A percentile compares a stretch with the other conserved stretches of the same genome.
These are phyloP conservation scores for Zenarchopterus dispar DNA, from an alignment of 2,797 vertebrate genomes.

Conservation along the genomic window DNA sequence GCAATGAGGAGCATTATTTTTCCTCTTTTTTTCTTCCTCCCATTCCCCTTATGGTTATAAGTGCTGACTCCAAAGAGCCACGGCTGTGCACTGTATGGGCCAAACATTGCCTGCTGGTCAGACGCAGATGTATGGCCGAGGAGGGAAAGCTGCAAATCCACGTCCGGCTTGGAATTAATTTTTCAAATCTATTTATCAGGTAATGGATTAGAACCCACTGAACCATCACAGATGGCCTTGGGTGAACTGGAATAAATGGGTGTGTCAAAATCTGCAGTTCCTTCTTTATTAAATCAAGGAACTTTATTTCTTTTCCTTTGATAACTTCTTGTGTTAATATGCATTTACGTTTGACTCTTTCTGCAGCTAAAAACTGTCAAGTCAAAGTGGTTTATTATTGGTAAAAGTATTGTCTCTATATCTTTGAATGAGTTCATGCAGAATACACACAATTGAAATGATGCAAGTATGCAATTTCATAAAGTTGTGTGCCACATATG, in stretches of 20 bases:
- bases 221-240: constrained; percentile 56
- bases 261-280: constrained; percentile 41
- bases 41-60: constrained; percentile 5
- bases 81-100: constrained; percentile 20
- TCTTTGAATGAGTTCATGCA: constrained; percentile 34
- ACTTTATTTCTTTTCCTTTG: background rate
- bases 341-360: constrained; percentile 18
- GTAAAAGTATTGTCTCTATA: constrained; percentile 9
- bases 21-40: constrained; percentile 10
- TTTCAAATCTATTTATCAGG: constrained; percentile 73
- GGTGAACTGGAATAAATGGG: constrained; percentile 59
- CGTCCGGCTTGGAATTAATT: constrained; percentile 58
- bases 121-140: constrained; percentile 62
- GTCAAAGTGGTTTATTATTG: constrained; percentile 11
- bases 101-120: constrained; percentile 46
- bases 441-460: constrained; percentile 21
- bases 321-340: background rate
- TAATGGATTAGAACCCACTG: constrained; percentile 68
- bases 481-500: background rate
- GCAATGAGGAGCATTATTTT: constrained; percentile 32
- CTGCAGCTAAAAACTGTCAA: constrained; percentile 6
- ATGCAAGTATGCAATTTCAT: constrained; percentile 4
- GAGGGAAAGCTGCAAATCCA: constrained; percentile 60
- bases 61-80: constrained; percentile 32
- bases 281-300: constrained; percentile 39